phyloP scores from a whole-genome alignment of 2,888 invertebrate species.

The Sesia bembeciformis region DNA sequence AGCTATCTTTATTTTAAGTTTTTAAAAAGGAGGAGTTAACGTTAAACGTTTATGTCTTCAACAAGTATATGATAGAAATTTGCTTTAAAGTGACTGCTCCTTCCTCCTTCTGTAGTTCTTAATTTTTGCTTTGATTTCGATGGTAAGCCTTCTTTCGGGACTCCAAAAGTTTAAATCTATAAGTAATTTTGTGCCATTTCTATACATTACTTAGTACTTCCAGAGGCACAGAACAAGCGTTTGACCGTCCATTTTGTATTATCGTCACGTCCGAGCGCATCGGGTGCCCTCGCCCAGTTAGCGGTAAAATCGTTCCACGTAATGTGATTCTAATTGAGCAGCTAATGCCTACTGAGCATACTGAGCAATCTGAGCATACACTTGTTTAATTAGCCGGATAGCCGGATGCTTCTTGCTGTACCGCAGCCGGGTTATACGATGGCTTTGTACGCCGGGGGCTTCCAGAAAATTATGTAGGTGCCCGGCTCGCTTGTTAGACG shows the following conservation, averaged over 20 bases:
- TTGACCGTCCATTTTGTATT: constrained; percentile 53
- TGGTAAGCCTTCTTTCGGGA: too few species aligned
- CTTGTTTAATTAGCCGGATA: constrained; percentile 41
- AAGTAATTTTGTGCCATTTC: neutral
- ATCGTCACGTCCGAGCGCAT: constrained; percentile 32
- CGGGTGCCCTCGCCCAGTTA: constrained; percentile 54
- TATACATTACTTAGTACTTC: neutral
- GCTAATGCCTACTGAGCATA: constrained; percentile 61
- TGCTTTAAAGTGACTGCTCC: too few species aligned
- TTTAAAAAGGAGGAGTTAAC: too few species aligned
- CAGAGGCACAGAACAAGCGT: constrained; percentile 1
- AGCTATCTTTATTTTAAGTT: too few species aligned
- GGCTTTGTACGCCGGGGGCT: constrained; percentile 3
- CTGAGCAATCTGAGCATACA: constrained; percentile 51
- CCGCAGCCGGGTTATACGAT: constrained; percentile 5
- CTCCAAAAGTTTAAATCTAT: too few species aligned
- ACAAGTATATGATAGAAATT: too few species aligned
- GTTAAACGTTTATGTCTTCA: too few species aligned
- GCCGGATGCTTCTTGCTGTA: constrained; percentile 16
- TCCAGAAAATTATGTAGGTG: neutral
- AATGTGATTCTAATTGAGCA: constrained; percentile 72
- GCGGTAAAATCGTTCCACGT: constrained; percentile 65
- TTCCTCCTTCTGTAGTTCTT: too few species aligned
- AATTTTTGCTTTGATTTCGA: too few species aligned
- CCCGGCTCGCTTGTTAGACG: neutral